phyloP scores from a whole-genome alignment of 2,888 invertebrate species.

The Cepaea hortensis region DNA sequence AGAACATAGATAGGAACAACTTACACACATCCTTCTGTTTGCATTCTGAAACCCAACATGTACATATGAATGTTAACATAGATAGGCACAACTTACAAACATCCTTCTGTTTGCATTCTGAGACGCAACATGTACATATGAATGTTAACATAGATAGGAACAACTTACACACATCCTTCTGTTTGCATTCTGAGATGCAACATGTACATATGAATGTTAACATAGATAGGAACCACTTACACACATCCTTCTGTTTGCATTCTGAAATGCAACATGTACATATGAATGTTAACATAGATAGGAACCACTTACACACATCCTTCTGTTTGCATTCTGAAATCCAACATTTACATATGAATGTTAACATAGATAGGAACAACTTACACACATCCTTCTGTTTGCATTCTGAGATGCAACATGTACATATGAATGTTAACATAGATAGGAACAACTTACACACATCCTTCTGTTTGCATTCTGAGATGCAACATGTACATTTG shows the following conservation, averaged over 20 bases:
- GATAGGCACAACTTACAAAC: neutral
- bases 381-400: neutral
- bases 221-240: neutral
- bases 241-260: neutral
- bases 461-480: neutral
- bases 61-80: neutral
- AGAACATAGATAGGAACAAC: too few relatives aligned
- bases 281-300: neutral
- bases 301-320: neutral
- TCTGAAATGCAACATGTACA: neutral
- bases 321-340: neutral
- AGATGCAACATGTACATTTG: neutral
- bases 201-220: neutral
- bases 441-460: neutral
- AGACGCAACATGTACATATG: neutral
- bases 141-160: neutral
- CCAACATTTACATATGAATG: neutral
- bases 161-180: neutral
- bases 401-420: neutral
- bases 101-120: neutral
- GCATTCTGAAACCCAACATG: neutral
- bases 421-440: neutral
- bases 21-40: neutral
- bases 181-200: neutral
- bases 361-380: neutral